Percentiles rank a stretch among this genome's conserved stretches.
These are phyloP conservation scores for Muntiacus reevesi DNA, from an alignment of 2,113 vertebrate genomes.

Conservation along the genomic window DNA sequence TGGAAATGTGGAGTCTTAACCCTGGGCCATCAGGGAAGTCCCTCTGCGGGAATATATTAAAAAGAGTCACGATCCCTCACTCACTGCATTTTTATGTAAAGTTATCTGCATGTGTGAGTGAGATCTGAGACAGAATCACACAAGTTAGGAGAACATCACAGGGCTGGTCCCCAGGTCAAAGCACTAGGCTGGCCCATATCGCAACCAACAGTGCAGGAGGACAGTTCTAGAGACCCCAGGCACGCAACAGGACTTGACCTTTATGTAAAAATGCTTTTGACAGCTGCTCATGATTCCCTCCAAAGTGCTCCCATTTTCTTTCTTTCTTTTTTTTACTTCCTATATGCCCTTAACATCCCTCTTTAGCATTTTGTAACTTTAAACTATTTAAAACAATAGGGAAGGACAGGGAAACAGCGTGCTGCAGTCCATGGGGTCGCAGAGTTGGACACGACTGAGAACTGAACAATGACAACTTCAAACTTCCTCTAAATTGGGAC, in stretches of 20 bases:
- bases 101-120: not conserved
- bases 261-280: not conserved
- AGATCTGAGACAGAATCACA: not conserved
- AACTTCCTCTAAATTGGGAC: not conserved
- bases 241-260: not conserved
- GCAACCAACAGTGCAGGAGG: not conserved
- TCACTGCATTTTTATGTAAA: not conserved
- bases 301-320: not conserved
- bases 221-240: not conserved
- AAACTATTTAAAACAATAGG: not conserved
- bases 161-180: not conserved
- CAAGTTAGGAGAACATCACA: not conserved
- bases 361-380: conserved; percentile 8
- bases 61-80: not conserved
- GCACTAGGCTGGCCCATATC: not conserved
- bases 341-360: not conserved
- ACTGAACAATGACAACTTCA: not conserved
- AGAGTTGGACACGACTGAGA: not conserved
- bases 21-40: not conserved
- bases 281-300: not conserved
- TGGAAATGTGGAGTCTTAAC: not conserved
- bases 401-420: not conserved
- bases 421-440: not conserved
- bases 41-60: not conserved
- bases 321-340: not conserved